These are phyloP conservation scores for Eretmochelys imbricata DNA, from an alignment of 2,113 vertebrate genomes.

Conservation along the genomic window DNA sequence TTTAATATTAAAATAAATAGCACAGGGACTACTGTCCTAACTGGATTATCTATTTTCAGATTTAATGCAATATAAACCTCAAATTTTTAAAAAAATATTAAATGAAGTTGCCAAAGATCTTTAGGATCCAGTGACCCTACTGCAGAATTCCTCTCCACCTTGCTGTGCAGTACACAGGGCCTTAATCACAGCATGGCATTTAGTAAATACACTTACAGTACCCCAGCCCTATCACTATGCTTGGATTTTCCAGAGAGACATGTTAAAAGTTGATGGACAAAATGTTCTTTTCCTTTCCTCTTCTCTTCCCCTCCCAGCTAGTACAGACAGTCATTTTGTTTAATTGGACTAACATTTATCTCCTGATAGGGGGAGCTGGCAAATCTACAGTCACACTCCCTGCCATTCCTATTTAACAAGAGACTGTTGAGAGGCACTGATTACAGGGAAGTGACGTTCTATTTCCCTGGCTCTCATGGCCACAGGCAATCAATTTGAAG, in stretches of 20 bases:
- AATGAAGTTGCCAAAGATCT: background rate
- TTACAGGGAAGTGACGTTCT: conserved; percentile 23
- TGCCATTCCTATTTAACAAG: conserved; percentile 28
- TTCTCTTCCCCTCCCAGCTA: background rate
- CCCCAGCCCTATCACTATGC: background rate
- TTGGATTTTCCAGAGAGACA: background rate
- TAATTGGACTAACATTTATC: conserved; percentile 59
- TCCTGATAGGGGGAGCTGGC: conserved; percentile 41
- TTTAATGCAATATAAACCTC: background rate
- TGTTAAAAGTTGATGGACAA: background rate
- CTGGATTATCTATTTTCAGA: background rate
- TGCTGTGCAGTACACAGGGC: background rate
- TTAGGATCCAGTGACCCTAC: background rate
- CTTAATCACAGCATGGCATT: background rate
- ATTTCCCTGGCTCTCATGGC: background rate
- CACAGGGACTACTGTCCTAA: background rate
- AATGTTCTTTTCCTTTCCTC: background rate
- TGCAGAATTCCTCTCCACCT: background rate
- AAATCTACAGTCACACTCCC: conserved; percentile 17
- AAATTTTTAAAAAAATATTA: background rate
- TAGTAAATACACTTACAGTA: background rate
- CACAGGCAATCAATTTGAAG: conserved; percentile 45
- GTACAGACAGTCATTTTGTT: conserved; percentile 5
- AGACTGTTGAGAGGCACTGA: conserved; percentile 29
- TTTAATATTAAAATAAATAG: background rate